These are phyloP conservation scores for Papilio glaucus DNA, from an alignment of 1,140 invertebrate species.

Conservation along the genomic window DNA sequence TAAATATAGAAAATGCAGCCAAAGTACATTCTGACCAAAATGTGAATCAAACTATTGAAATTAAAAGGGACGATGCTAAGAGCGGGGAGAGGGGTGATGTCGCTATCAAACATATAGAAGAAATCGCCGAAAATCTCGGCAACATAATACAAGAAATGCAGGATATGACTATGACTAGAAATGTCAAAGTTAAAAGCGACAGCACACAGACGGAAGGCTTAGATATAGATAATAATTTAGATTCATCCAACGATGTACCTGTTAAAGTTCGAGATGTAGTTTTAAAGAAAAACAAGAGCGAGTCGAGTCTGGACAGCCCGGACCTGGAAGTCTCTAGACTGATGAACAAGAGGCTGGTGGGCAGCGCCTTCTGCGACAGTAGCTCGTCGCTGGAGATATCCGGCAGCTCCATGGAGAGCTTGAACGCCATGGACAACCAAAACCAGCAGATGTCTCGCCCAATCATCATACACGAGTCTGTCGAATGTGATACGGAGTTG, in stretches of 20 bases:
- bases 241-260: conserved; percentile 64
- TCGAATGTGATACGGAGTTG: conserved; percentile 52
- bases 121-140: conserved; percentile 64
- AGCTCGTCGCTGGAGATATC: conserved; percentile 80
- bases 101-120: conserved; percentile 67
- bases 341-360: conserved; percentile 64
- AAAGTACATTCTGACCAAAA: conserved; percentile 68
- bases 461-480: conserved; percentile 49
- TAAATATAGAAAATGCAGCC: conserved; percentile 48
- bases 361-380: conserved; percentile 76
- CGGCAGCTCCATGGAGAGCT: conserved; percentile 78
- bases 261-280: conserved; percentile 64
- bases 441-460: conserved; percentile 38
- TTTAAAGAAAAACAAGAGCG: conserved; percentile 82
- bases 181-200: conserved; percentile 47
- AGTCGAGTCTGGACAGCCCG: conserved; percentile 80
- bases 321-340: conserved; percentile 81
- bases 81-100: conserved; percentile 49
- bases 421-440: conserved; percentile 56
- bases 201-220: conserved; percentile 52
- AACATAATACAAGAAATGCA: conserved; percentile 70
- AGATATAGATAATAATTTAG: conserved; percentile 50
- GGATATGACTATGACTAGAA: conserved; percentile 54
- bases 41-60: conserved; percentile 43
- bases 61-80: conserved; percentile 34